These are phyloP conservation scores for Pogoniulus pusillus DNA, from an alignment of 2,797 vertebrate genomes.

Conservation along the genomic window DNA sequence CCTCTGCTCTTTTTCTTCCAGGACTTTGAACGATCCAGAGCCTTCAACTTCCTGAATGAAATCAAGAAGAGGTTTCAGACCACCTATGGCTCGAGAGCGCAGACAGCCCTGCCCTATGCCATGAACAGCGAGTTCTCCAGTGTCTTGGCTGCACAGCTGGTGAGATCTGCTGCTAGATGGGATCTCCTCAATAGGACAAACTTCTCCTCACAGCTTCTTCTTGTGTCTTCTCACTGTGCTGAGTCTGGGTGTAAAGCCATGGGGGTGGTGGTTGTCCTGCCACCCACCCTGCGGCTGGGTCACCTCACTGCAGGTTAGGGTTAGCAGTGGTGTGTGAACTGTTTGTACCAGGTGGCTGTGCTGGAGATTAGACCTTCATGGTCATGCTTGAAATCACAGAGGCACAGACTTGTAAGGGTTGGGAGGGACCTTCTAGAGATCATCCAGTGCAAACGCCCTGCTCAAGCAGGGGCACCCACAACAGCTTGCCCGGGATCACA, in stretches of 20 bases:
- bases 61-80: constrained; percentile 97
- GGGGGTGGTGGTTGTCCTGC: too few species aligned
- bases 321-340: too few species aligned
- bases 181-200: background rate
- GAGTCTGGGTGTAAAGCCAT: background rate
- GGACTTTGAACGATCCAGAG: constrained; percentile 96
- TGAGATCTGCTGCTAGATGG: constrained; percentile 60
- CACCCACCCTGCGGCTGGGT: too few species aligned
- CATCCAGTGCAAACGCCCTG: too few species aligned
- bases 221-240: background rate
- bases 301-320: too few species aligned
- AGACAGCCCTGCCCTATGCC: constrained; percentile 97
- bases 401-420: too few species aligned
- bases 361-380: too few species aligned
- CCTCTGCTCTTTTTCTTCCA: constrained; percentile 36
- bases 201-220: background rate
- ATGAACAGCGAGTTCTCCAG: constrained; percentile 99
- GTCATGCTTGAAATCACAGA: too few species aligned
- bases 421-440: too few species aligned
- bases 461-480: too few species aligned
- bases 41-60: constrained; percentile 94
- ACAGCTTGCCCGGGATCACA: too few species aligned
- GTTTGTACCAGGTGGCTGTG: too few species aligned
- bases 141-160: constrained; percentile 93
- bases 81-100: constrained; percentile 94